These are phyloP conservation scores for Podilymbus podiceps DNA, from an alignment of 2,113 vertebrate genomes.

Conservation along the genomic window DNA sequence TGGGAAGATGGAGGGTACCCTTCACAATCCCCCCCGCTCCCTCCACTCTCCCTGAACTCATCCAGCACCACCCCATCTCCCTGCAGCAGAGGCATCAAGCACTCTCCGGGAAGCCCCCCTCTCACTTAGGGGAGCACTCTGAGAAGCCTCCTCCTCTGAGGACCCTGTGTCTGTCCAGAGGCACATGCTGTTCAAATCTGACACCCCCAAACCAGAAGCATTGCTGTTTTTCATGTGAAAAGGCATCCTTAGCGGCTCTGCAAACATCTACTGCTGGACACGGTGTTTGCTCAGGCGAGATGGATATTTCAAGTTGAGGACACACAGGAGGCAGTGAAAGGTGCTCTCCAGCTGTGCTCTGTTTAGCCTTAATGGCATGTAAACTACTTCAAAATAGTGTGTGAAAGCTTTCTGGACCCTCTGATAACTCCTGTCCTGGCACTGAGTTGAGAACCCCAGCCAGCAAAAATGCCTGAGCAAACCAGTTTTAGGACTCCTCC, in stretches of 20 bases:
- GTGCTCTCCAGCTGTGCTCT: background rate
- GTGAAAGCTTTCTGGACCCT: background rate
- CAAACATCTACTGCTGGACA: background rate
- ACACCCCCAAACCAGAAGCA: background rate
- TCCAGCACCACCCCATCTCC: background rate
- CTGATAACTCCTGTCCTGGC: background rate
- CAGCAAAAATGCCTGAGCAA: background rate
- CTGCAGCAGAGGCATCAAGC: background rate
- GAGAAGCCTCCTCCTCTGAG: background rate
- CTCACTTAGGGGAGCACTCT: background rate
- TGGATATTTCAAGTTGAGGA: background rate
- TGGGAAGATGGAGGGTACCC: background rate
- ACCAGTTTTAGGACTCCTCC: background rate
- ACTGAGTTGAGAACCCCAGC: background rate
- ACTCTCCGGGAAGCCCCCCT: fast-evolving
- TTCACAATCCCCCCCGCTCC: background rate
- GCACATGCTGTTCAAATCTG: fast-evolving
- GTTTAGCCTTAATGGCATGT: background rate
- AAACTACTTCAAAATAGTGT: background rate
- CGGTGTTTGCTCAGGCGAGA: background rate
- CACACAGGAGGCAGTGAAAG: background rate
- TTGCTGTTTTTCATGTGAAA: fast-evolving
- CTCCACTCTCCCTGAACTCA: background rate
- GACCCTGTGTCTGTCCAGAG: background rate
- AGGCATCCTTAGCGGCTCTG: background rate